A percentile compares a stretch with the other conserved stretches of the same genome.
These are phyloP conservation scores for Pachypeltis micranthus DNA, from an alignment of 1,140 invertebrate genomes.

Conservation along the genomic window DNA sequence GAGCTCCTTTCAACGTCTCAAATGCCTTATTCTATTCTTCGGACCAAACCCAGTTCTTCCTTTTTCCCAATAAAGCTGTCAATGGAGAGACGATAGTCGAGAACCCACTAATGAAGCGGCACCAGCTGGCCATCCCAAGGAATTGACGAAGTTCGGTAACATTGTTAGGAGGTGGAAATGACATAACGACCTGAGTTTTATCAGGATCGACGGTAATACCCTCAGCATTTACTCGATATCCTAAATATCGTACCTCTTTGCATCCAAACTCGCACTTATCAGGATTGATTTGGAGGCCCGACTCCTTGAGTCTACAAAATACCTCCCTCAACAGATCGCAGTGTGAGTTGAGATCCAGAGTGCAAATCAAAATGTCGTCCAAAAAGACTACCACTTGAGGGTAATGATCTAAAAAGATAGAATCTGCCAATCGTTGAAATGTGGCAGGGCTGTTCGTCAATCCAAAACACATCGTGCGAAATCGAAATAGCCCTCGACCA, in stretches of 20 bases:
- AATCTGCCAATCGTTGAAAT: conserved; percentile 10
- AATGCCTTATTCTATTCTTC: conserved; percentile 22
- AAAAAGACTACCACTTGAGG: conserved; percentile 28
- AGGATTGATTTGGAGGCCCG: background rate
- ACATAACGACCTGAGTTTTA: conserved; percentile 27
- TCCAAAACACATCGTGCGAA: background rate
- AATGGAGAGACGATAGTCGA: conserved; percentile 28
- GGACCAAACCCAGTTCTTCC: background rate
- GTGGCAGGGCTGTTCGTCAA: background rate
- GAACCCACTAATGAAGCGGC: conserved; percentile 31
- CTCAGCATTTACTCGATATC: background rate
- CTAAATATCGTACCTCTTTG: conserved; percentile 27
- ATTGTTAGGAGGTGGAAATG: conserved; percentile 27
- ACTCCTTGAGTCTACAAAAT: background rate
- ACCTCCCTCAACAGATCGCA: too few species aligned
- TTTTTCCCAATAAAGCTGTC: conserved; percentile 13
- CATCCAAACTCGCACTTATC: conserved; percentile 29
- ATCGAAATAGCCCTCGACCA: conserved; percentile 1
- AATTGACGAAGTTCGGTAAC: conserved; percentile 20
- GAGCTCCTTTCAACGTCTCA: conserved; percentile 23
- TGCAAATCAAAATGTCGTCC: conserved; percentile 35
- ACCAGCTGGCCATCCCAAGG: conserved; percentile 28
- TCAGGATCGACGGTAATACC: conserved; percentile 13
- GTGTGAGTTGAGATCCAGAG: background rate
- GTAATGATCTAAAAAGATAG: background rate